Evolutionary conservation across 2,113 vertebrate species (phyloP).

Genomic region (Dunckerocampus dactyliophorus): DNA sequence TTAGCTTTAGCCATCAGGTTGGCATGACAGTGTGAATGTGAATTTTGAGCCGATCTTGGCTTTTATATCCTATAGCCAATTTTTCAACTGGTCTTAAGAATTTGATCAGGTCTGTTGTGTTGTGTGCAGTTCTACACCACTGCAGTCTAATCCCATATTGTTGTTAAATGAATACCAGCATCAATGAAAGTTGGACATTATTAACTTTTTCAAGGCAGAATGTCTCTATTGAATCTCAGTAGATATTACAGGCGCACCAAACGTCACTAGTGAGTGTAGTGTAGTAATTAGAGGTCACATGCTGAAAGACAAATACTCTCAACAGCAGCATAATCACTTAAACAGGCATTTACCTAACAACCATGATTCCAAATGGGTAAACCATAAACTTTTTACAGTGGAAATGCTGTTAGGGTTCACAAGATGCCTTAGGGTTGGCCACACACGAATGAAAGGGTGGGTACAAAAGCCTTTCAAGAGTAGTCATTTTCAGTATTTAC

Average conservation of each 20-base stretch:
- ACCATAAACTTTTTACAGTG: slow-evolving; percentile 13
- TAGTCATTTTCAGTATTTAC: background rate
- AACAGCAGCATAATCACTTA: no score
- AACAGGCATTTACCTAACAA: slow-evolving; percentile 29
- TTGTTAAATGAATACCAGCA: background rate
- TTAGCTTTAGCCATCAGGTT: no score
- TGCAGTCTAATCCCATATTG: no score
- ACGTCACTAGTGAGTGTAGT: background rate
- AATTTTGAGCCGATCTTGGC: no score
- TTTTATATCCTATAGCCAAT: no score
- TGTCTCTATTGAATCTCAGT: background rate
- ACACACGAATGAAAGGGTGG: slow-evolving; percentile 17
- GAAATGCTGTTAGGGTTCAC: slow-evolving; percentile 28
- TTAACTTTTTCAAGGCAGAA: background rate
- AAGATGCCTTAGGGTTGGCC: slow-evolving; percentile 17
- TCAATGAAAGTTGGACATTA: background rate
- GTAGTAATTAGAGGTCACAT: background rate
- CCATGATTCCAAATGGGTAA: slow-evolving; percentile 17
- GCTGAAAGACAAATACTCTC: slow-evolving; percentile 16
- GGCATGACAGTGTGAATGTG: no score
- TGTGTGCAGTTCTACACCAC: background rate
- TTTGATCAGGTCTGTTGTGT: no score
- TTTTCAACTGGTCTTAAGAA: no score
- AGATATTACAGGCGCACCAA: background rate
- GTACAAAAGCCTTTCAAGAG: slow-evolving; percentile 5